These are phyloP conservation scores for Agonopterix arenella DNA, from an alignment of 2,888 invertebrate species.

Conservation along the genomic window DNA sequence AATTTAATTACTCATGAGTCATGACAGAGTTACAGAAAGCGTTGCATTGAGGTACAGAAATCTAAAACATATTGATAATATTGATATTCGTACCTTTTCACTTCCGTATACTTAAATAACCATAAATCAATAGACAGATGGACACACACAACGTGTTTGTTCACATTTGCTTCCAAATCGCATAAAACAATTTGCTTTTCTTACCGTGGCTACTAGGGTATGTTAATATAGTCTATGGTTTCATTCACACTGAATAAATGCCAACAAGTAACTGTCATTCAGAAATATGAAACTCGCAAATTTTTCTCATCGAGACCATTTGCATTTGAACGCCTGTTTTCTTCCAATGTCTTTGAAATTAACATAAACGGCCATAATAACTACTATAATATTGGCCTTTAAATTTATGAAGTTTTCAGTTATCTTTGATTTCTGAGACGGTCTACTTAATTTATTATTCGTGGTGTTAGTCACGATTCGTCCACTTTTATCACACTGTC, in stretches of 20 bases:
- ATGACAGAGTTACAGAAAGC: too few relatives aligned
- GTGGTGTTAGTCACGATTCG: too few relatives aligned
- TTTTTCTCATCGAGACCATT: constrained; percentile 11
- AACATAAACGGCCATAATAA: not conserved
- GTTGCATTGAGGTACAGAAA: not conserved
- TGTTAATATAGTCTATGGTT: constrained; percentile 23
- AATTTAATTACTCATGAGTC: too few relatives aligned
- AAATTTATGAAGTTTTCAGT: too few relatives aligned
- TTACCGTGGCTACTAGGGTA: constrained; percentile 15
- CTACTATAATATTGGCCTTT: too few relatives aligned
- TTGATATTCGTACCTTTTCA: constrained; percentile 13
- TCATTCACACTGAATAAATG: constrained; percentile 22
- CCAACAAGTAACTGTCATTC: constrained; percentile 27
- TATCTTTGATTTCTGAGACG: too few relatives aligned
- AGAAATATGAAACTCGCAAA: constrained; percentile 22
- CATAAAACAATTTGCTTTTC: constrained; percentile 17
- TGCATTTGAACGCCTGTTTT: constrained; percentile 17
- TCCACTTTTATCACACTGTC: too few relatives aligned
- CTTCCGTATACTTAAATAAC: constrained; percentile 21
- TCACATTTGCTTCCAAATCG: constrained; percentile 16
- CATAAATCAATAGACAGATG: constrained; percentile 16
- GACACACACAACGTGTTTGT: constrained; percentile 14
- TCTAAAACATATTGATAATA: too few relatives aligned
- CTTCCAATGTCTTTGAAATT: not conserved
- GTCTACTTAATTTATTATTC: too few relatives aligned